phyloP scores from a whole-genome alignment of 2,113 vertebrate genomes.

The Taxidea taxus region DNA sequence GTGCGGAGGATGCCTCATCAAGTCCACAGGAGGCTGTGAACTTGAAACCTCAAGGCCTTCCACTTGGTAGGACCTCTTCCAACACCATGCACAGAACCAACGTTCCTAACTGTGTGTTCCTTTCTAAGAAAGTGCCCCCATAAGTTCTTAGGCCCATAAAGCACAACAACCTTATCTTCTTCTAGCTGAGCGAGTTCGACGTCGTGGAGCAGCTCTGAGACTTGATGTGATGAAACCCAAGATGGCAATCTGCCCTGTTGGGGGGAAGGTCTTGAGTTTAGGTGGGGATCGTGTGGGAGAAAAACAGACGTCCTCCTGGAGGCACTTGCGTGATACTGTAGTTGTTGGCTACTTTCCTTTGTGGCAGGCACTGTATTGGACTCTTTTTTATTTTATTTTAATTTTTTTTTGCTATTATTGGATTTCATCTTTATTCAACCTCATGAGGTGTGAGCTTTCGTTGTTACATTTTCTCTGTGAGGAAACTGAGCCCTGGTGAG shows the following conservation, averaged over 20 bases:
- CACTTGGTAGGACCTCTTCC: not conserved
- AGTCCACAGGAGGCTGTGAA: not conserved
- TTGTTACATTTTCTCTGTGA: not conserved
- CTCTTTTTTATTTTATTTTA: not conserved
- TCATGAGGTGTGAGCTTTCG: not conserved
- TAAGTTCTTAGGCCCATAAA: not conserved
- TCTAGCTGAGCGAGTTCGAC: not conserved
- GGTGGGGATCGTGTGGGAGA: not conserved
- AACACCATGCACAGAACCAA: not conserved
- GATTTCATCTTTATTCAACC: not conserved
- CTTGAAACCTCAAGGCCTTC: not conserved
- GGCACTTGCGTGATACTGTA: not conserved
- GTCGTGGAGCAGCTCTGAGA: not conserved
- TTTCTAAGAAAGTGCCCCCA: not conserved
- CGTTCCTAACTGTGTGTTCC: not conserved
- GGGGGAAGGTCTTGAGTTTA: not conserved
- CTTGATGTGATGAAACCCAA: not conserved
- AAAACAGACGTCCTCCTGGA: not conserved
- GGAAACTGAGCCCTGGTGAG: not conserved
- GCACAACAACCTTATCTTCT: not conserved
- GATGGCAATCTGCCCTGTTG: no score
- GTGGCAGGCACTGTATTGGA: not conserved
- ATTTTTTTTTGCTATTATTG: not conserved
- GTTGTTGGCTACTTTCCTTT: not conserved
- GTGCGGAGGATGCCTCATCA: accelerated